A percentile compares a stretch with the other conserved stretches of the same genome.
Conservation (phyloP, 1,140 invertebrate species). For the Tetragonula clypearis region DNA sequence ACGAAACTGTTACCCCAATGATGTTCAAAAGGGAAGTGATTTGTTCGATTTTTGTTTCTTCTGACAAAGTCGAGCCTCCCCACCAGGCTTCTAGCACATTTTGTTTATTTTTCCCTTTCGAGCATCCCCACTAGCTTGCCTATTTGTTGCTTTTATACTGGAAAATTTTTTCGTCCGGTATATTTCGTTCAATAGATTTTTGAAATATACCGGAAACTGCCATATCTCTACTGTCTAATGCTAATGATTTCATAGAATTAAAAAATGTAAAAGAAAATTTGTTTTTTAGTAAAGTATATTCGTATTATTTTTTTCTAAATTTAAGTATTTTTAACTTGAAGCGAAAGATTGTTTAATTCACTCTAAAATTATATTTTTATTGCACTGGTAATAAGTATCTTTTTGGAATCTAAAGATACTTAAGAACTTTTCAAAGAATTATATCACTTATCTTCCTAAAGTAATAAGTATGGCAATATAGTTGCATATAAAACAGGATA, state of each 20-base stretch:
- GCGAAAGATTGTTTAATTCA: too few species aligned
- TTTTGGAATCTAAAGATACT: background rate
- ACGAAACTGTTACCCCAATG: background rate
- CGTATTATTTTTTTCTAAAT: too few species aligned
- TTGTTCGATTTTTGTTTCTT: conserved; percentile 41
- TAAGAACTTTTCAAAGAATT: background rate
- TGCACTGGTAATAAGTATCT: background rate
- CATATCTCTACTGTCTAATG: background rate
- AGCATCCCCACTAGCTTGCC: background rate
- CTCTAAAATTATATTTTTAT: background rate
- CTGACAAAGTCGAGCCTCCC: conserved; percentile 32
- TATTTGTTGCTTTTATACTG: background rate
- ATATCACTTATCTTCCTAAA: background rate
- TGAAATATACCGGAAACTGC: background rate
- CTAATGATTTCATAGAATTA: background rate
- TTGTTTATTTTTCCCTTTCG: conserved; percentile 16
- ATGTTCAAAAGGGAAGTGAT: conserved; percentile 33
- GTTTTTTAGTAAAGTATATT: background rate
- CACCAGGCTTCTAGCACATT: conserved; percentile 14
- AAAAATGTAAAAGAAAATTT: background rate
- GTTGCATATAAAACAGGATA: background rate
- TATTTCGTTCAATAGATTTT: background rate
- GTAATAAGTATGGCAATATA: background rate
- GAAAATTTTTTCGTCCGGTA: too few species aligned
- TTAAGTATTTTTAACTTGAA: too few species aligned